Percentiles rank a stretch among this genome's conserved stretches.
These are phyloP conservation scores for Apocrypta bakeri DNA, from an alignment of 1,140 invertebrate genomes.

Conservation along the genomic window DNA sequence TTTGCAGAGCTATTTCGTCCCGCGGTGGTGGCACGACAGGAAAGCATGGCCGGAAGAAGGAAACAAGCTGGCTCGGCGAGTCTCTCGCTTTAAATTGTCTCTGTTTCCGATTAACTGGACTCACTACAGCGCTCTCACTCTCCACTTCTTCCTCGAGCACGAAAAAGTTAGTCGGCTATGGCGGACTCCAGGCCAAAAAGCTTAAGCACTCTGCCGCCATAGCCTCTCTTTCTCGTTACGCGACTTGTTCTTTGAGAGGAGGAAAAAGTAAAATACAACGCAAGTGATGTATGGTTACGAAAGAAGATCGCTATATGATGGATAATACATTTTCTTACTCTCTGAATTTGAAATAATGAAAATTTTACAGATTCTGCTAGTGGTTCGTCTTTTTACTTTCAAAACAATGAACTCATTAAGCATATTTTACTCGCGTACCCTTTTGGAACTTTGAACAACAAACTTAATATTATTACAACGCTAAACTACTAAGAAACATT, in stretches of 20 bases:
- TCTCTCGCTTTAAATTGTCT: constrained; percentile 53
- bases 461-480: too few relatives aligned
- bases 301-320: neutral
- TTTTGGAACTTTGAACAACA: too few relatives aligned
- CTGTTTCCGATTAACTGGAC: constrained; percentile 54
- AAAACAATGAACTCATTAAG: too few relatives aligned
- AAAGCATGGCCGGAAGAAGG: constrained; percentile 26
- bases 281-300: neutral
- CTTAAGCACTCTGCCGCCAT: neutral
- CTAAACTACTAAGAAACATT: too few relatives aligned
- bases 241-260: neutral
- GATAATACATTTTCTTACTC: too few relatives aligned
- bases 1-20: constrained; percentile 14
- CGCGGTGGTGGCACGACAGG: neutral
- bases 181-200: neutral
- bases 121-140: neutral
- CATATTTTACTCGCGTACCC: too few relatives aligned
- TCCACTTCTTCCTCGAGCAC: neutral
- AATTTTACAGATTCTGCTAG: too few relatives aligned
- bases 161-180: constrained; percentile 11
- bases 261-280: neutral
- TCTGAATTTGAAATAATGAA: too few relatives aligned
- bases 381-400: too few relatives aligned
- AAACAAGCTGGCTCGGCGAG: constrained; percentile 21
- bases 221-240: neutral